Evolutionary conservation across 2,888 invertebrate genomes (phyloP), one percentile per base, ranked within the genome.

Genomic region (Epirrhoe alternata): DNA sequence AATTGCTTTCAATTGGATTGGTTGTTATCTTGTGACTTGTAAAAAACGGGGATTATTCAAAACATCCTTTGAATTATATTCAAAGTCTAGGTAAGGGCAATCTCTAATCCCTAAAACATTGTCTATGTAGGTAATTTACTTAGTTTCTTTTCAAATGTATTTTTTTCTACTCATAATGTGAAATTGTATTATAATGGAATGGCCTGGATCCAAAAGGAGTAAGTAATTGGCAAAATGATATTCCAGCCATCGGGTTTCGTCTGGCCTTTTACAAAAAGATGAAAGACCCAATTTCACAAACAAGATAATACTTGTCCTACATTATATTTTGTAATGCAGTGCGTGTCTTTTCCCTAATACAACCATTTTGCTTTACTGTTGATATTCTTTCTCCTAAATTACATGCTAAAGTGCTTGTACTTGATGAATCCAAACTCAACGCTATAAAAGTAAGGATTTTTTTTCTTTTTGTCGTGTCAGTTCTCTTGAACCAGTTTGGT

Each of bases 261-360:
- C 16, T 47, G 16, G 3, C 42, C 42, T 73, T 79, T 80, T 83
- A 82, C n/a, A 47, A 47, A 47, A 47, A 85, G 81, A 86, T 84
- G 80, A 85, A 86, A 86, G 85, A 76, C 83, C 78, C 83, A 86
- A 84, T 85, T 85, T 83, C 74, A 72, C 77, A 70, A 78, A 80
- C 72, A 78, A 85, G 79, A 85, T 85, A 81, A 82, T 82, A 56
- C 59, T 59, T 52, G 51, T 42, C 38, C 38, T 59, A 63, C 49
- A 60, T 61, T 62, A 61, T 82, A 75, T 80, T 75, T 42, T 77
- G 67, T 77, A 78, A 78, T 78, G 70, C 80, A 82, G 85, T 81
- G 84, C 89, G 88, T 89, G 89, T 81, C 86, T 87, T 86, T 80
- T 82, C 75, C 77, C 78, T 89, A 89, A 89, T 89, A 84, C 74